Conservation (phyloP, 2,113 vertebrate genomes). For the Nicator chloris region DNA sequence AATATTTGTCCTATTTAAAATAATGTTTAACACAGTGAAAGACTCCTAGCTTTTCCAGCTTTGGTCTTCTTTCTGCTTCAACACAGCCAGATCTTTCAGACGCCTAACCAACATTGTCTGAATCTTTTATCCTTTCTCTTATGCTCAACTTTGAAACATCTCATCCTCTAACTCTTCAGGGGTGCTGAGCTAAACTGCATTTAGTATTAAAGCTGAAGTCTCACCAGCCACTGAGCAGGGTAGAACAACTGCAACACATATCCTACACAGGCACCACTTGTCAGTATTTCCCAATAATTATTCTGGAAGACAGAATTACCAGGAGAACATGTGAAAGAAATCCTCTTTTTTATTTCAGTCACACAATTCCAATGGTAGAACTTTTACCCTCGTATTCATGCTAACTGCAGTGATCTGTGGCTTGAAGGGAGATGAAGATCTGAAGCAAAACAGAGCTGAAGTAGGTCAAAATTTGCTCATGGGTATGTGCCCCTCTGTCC, state of each 20-base stretch:
- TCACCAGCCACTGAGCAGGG: neutral
- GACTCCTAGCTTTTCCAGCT: neutral
- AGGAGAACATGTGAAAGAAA: neutral
- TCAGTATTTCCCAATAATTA: neutral
- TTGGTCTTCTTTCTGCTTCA: neutral
- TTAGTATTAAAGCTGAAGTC: neutral
- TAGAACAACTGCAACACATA: accelerated
- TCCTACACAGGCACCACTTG: neutral
- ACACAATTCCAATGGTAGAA: neutral
- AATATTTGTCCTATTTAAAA: neutral
- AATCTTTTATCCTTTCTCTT: neutral
- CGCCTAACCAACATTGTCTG: neutral
- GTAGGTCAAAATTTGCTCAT: neutral
- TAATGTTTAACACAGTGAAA: neutral
- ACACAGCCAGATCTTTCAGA: neutral
- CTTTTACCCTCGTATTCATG: neutral
- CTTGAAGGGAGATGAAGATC: neutral
- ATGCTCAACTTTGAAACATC: neutral
- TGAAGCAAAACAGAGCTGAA: neutral
- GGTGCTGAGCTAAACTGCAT: neutral
- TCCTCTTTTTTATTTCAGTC: neutral
- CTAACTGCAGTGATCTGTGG: neutral
- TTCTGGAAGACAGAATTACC: neutral
- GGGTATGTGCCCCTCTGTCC: neutral
- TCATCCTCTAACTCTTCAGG: neutral